Evolutionary conservation across 2,797 vertebrate species (phyloP), one percentile per base, ranked within the genome.

Genomic region (Pseudochromis fuscus): DNA sequence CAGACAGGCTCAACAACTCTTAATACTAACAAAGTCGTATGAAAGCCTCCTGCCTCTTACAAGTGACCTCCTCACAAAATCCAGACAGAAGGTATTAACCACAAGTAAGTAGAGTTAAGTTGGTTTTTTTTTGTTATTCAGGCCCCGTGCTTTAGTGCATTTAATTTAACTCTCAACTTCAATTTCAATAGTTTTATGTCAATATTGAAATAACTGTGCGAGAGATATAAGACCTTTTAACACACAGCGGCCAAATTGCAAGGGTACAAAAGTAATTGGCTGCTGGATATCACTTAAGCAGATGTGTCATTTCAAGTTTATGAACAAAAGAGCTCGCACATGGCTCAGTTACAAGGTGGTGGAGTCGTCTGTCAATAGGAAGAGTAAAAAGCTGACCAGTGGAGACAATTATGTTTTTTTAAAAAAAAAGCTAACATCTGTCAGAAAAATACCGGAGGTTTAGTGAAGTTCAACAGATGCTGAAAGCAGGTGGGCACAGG

Each of bases 1-100:
- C 27, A 72, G 73, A 78, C 76, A 49, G 48, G 28, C 67, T 82
- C 73, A 56, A 76, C 77, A 64, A 72, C 71, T 74, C 77, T 37
- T 49, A 24, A 75, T 75, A 42, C 72, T 55, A 65, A 79, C 62
- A 82, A 69, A 72, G 61, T 79, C 70, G 21, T 21, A n/a, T 24
- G 71, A 71, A 82, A 72, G 50, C 40, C 42, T 38, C 48, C n/a
- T n/a, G n/a, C n/a, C 21, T 61, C 49, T 66, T 19, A 30, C 27
- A 42, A 66, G 64, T 69, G 38, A 71, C 58, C 53, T 61, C 27
- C 4, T 25, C 48, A 46, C 25, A 46, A 53, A 38, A 70, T 28
- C 45, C 27, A 50, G 5, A 15, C 24, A 50, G 48, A 6, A 25
- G n/a, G 42, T n/a, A 42, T 18, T 27, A 28, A 42, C 38, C 38